Base-by-base conservation (phyloP, 92 coral and sea anemone species). In the Paramuricea clavata region DNA sequence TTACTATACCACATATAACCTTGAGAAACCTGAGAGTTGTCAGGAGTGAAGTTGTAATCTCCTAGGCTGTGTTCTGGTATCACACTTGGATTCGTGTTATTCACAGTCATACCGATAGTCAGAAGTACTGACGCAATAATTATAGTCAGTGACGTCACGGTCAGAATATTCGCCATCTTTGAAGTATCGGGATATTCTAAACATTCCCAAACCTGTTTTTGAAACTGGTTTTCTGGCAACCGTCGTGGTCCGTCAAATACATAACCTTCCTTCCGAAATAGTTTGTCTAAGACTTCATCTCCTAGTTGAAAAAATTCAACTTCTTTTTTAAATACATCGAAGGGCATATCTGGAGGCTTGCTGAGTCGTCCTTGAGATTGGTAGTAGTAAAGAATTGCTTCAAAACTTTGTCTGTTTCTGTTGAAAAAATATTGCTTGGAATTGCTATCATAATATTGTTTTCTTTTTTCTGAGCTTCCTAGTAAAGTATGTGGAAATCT, bases 161-260 rank as follows among this genome's bases (percentile, higher is more conserved):
- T 95, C 44, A 97, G 86, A 30, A 85, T 83, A 64, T 92, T 87
- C 0, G 99, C 99, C 9, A 90, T 26, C 25, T 54, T 76, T 22
- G 99, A 97, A 16, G 98, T 93, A 84, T 93, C 94, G 0, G 99
- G 99, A n/a, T 97, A 93, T 73, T 97, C 99, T 25, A 97, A 94
- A 26, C 95, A 87, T 57, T 97, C 92, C 99, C 99, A 97, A 39
- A 97, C 67, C 42, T 83, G 89, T 23, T 95, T 91, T 76, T 97
- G 99, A 47, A 78, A 72, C 13, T 81, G 34, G 44, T 93, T 94
- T 23, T 81, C 64, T 30, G 99, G 99, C 26, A 81, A 81, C 26
- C 87, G 82, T 43, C 57, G 87, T 6, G 78, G 80, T 1, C 75
- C 87, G 5, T 93, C 89, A 49, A 93, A 88, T 15, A 97, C 93